These are phyloP conservation scores for Grammomys dolichurus DNA, from an alignment of 2,113 vertebrate species.

Conservation along the genomic window DNA sequence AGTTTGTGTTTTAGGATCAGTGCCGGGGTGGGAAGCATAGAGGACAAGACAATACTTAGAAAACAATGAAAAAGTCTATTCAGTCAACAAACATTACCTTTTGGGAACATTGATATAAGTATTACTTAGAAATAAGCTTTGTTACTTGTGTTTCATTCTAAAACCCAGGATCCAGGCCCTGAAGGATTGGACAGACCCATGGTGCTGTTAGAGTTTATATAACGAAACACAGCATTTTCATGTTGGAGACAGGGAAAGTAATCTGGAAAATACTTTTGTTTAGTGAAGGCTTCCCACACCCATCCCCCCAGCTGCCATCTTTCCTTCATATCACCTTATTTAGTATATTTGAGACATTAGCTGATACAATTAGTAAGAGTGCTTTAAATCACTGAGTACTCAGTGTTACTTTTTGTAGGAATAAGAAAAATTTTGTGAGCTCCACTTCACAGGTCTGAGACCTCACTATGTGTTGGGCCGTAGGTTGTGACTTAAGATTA, in stretches of 20 bases:
- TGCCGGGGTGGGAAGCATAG: not conserved
- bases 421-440: not conserved
- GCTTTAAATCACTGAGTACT: not conserved
- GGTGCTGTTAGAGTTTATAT: not conserved
- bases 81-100: slow-evolving; percentile 42
- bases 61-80: not conserved
- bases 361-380: not conserved
- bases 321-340: not conserved
- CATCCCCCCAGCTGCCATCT: not conserved
- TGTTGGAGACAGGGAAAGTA: not conserved
- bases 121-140: not conserved
- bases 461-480: not conserved
- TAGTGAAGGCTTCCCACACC: not conserved
- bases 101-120: not conserved
- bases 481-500: not conserved
- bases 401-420: not conserved
- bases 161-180: not conserved
- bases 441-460: not conserved
- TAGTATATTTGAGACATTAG: not conserved
- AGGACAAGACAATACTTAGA: not conserved
- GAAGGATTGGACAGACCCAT: not conserved
- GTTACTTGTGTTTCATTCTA: not conserved
- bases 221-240: not conserved
- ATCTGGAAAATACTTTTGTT: not conserved
- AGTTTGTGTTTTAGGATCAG: slow-evolving; percentile 35